Conservation (phyloP, 2,797 vertebrate species). For the Trachurus trachurus region DNA sequence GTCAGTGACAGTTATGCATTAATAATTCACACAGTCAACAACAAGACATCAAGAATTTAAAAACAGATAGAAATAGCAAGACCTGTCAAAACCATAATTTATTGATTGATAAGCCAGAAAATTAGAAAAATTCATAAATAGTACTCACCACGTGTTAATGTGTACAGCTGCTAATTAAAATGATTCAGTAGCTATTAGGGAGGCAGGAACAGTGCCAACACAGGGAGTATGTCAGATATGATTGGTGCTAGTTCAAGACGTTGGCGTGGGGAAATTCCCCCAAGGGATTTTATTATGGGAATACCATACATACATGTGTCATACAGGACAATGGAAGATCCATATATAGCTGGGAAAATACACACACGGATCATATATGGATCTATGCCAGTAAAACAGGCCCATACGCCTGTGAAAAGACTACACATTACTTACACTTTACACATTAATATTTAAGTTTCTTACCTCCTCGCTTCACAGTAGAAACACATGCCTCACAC, state of each 20-base stretch:
- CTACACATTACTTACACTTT: not conserved
- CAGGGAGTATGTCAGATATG: conserved; percentile 31
- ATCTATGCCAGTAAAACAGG: conserved; percentile 32
- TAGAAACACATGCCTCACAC: not conserved
- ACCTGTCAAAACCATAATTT: not conserved
- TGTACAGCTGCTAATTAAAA: conserved; percentile 55
- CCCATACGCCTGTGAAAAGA: conserved; percentile 6
- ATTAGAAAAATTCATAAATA: conserved; percentile 19
- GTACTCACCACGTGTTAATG: conserved; percentile 1
- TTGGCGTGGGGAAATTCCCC: conserved; percentile 29
- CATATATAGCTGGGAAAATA: conserved; percentile 37
- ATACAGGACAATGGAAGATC: conserved; percentile 34
- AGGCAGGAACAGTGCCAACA: conserved; percentile 15
- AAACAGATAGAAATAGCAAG: not conserved
- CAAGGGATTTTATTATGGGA: conserved; percentile 39
- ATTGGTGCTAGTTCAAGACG: conserved; percentile 37
- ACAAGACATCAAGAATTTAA: not conserved
- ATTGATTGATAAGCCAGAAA: conserved; percentile 1
- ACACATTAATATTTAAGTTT: conserved; percentile 8
- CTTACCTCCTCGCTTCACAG: not conserved
- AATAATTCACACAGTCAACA: not conserved
- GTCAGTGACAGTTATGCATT: not conserved
- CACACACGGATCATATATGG: conserved; percentile 9
- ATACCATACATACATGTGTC: conserved; percentile 34
- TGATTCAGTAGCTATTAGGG: conserved; percentile 46